Percentiles rank a stretch among this genome's conserved stretches.
These are phyloP conservation scores for Slavum lentiscoides DNA, from an alignment of 2,888 invertebrate genomes.

Conservation along the genomic window DNA sequence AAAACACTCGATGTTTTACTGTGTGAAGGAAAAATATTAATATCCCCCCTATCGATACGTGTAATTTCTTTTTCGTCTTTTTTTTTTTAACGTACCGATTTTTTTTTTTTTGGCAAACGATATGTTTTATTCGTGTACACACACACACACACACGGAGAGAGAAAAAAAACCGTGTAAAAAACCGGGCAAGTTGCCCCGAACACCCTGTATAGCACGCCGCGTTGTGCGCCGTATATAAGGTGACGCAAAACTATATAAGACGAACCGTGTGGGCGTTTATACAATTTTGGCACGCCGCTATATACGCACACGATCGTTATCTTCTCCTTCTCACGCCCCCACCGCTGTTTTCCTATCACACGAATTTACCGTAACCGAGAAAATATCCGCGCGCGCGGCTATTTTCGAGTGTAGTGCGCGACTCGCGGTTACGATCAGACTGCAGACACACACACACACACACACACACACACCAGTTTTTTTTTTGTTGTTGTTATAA, in stretches of 20 bases:
- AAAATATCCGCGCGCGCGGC: slow-evolving; percentile 46
- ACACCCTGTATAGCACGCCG: slow-evolving; percentile 35
- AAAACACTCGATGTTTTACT: slow-evolving; percentile 1
- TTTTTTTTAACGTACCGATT: slow-evolving; percentile 15
- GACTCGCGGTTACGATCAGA: slow-evolving; percentile 46
- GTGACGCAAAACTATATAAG: slow-evolving; percentile 44
- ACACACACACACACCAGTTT: too few relatives aligned
- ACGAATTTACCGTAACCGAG: slow-evolving; percentile 45
- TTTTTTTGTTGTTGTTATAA: too few relatives aligned
- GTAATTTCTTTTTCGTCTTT: neutral
- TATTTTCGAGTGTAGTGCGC: slow-evolving; percentile 52
- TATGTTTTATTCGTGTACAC: slow-evolving; percentile 36
- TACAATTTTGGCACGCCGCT: slow-evolving; percentile 45
- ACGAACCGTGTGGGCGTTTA: slow-evolving; percentile 40
- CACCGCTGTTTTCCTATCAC: slow-evolving; percentile 29
- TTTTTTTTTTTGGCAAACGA: slow-evolving; percentile 32
- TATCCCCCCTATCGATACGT: slow-evolving; percentile 28
- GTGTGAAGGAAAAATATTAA: slow-evolving; percentile 35
- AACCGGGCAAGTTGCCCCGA: slow-evolving; percentile 51
- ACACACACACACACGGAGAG: neutral
- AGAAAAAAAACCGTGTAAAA: neutral
- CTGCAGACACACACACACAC: neutral
- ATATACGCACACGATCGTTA: slow-evolving; percentile 41
- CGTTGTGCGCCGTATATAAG: slow-evolving; percentile 16
- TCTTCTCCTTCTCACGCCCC: slow-evolving; percentile 46